Base-by-base conservation (phyloP, 2,113 vertebrate species). In the Heterotilapia buettikoferi region DNA sequence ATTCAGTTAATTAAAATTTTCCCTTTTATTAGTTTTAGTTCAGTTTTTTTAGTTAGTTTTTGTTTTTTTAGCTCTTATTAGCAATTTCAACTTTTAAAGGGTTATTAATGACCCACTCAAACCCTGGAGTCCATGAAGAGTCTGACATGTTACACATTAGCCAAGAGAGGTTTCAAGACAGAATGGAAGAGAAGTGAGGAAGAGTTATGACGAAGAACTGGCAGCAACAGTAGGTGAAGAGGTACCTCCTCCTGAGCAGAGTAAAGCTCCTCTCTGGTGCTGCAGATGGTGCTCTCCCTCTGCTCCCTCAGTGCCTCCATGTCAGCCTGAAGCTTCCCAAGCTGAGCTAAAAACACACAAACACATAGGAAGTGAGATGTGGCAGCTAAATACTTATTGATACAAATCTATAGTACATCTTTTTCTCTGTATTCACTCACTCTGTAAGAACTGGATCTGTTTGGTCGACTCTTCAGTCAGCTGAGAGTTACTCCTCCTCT, bases 401-500 rank as follows among this genome's bases (percentile, higher is more conserved):
- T 13, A 47, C 26, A 83, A 11, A n/a, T 11, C 14, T 31, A 7
- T 10, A 14, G 52, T 76, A 19, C 18, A 33, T n/a, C 11, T 33
- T 31, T 2, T 36, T 52, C 16, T 56, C 43, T 40, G 66, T 21
- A 52, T 79, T 11, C n/a, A 90, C 96, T 95, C 13, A 99, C 98
- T 98, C 97, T 99, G 99, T 81, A 99, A 97, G 95, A 96, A 97
- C 93, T 98, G 97, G 93, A 99, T 99, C 97, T 99, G 98, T 96
- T 98, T 99, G 92, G 96, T 97, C 3, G 98, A 99, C 90, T 98
- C 98, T 80, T 99, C 98, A 31, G 96, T 98, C 96, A 98, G 97
- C 89, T 97, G 95, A 82, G 96, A 95, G 95, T 98, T 98, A 21
- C 93, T 96, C 96, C 96, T 98, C 94, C 97, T 97, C 95, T 99